A percentile compares a stretch with the other conserved stretches of the same genome.
phyloP scores from a whole-genome alignment of 2,113 vertebrate genomes.

The Leiothrix lutea region DNA sequence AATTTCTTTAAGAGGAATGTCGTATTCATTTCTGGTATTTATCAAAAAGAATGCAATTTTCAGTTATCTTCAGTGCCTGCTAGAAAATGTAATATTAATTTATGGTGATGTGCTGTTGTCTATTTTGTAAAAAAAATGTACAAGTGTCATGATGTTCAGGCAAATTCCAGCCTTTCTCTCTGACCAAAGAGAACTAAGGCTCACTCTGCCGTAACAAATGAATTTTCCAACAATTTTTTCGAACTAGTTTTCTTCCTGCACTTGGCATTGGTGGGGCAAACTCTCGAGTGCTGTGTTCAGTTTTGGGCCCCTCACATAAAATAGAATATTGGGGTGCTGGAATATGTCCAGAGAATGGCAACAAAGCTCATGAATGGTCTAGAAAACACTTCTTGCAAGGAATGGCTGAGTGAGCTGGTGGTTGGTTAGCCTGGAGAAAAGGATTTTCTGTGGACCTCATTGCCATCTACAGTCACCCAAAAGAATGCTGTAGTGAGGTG shows the following conservation, averaged over 20 bases:
- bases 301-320: background rate
- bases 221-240: background rate
- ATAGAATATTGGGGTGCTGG: background rate
- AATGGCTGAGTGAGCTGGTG: background rate
- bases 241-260: background rate
- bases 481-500: background rate
- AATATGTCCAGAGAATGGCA: background rate
- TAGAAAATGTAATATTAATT: background rate
- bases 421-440: background rate
- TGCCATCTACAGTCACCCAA: too few species aligned
- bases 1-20: background rate
- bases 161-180: background rate
- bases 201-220: background rate
- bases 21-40: background rate
- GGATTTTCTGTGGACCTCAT: background rate
- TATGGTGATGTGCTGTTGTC: background rate
- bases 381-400: background rate
- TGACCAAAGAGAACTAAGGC: background rate
- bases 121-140: background rate
- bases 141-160: background rate
- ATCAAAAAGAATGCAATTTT: background rate
- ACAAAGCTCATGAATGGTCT: background rate
- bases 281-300: accelerated
- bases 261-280: background rate
- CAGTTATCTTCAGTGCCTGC: background rate